These are phyloP conservation scores for Chelonoidis abingdonii DNA, from an alignment of 2,113 vertebrate species.

Conservation along the genomic window DNA sequence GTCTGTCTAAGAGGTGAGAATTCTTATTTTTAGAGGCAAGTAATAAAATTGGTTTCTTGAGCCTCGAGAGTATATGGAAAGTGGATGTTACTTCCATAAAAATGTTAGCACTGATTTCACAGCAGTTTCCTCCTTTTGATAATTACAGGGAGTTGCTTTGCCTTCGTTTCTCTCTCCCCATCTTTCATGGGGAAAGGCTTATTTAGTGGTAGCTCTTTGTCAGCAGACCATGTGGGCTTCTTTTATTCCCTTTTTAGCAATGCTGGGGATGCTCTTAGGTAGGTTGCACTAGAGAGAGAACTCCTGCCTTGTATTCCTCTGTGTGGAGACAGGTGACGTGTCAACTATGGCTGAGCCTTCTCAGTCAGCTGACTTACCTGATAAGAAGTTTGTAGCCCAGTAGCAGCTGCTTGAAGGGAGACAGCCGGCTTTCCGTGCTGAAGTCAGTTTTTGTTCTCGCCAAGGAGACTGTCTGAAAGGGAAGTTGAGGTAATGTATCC, in stretches of 20 bases:
- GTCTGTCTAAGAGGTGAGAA: background rate
- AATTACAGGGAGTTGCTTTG: background rate
- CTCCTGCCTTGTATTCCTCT: background rate
- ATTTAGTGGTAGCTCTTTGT: background rate
- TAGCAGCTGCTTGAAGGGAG: background rate
- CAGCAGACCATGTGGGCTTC: background rate
- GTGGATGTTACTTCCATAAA: background rate
- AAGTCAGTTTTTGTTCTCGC: background rate
- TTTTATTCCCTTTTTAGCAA: background rate
- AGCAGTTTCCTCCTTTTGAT: background rate
- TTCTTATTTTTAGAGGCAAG: background rate
- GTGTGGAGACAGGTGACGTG: fast-evolving
- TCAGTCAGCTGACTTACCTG: background rate
- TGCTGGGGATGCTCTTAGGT: background rate
- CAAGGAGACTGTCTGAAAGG: background rate
- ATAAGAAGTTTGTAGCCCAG: fast-evolving
- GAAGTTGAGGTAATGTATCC: background rate
- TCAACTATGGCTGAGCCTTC: background rate
- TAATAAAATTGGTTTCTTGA: background rate
- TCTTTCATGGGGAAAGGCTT: background rate
- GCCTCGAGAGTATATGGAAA: fast-evolving
- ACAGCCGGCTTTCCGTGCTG: background rate
- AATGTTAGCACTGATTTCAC: background rate
- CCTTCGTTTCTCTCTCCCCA: background rate
- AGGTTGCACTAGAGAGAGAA: background rate